These are phyloP conservation scores for Arbacia lixula DNA, from an alignment of 53 echinoderm and acorn worm genomes.

Conservation along the genomic window DNA sequence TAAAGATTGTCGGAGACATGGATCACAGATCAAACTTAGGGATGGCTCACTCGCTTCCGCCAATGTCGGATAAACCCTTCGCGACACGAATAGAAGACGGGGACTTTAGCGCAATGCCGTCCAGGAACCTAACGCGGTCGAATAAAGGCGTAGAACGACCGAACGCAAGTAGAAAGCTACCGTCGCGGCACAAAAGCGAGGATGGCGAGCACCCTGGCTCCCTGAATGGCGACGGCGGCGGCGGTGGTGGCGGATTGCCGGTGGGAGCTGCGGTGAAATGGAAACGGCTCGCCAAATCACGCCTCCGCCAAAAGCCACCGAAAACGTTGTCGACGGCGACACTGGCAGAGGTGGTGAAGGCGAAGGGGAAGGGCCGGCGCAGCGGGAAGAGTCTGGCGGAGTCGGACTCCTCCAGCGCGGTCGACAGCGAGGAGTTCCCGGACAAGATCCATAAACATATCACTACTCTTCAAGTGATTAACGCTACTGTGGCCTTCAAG, in stretches of 20 bases:
- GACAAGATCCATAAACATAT: not conserved
- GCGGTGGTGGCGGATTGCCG: not conserved
- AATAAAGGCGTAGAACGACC: not conserved
- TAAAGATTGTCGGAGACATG: no score
- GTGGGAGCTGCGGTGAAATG: not conserved
- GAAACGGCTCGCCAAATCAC: not conserved
- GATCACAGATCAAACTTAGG: no score
- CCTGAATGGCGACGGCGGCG: not conserved
- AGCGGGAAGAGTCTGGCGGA: not conserved
- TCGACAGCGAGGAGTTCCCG: not conserved
- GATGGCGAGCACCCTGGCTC: not conserved
- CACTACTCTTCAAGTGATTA: not conserved
- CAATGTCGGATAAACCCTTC: no score
- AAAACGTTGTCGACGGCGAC: not conserved
- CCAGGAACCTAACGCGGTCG: not conserved
- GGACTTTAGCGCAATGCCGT: no score
- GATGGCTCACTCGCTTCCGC: no score
- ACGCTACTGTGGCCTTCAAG: slow-evolving; percentile 11
- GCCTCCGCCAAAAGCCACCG: not conserved
- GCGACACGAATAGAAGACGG: no score
- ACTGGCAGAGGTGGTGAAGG: slow-evolving; percentile 18
- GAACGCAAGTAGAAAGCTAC: not conserved
- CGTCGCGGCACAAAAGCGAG: not conserved
- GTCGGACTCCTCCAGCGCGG: not conserved
- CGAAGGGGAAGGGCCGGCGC: not conserved